Conservation (phyloP, 2,888 invertebrate genomes). For the Malacosoma neustria region DNA sequence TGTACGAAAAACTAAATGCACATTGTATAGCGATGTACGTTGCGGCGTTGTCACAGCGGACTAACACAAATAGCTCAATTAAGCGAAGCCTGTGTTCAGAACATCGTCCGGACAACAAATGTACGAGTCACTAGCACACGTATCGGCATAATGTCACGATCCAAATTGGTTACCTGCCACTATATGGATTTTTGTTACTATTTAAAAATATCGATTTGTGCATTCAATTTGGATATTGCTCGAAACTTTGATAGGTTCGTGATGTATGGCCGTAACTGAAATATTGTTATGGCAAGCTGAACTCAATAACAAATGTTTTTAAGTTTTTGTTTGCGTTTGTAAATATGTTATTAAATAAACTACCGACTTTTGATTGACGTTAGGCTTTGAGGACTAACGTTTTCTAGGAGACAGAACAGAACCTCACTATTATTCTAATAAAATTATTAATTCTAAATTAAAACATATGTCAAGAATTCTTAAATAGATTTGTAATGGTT, state of each 20-base stretch:
- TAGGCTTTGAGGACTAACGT: no score
- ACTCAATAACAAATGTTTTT: no score
- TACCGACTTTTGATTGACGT: no score
- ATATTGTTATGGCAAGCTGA: no score
- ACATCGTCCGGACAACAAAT: constrained; percentile 30
- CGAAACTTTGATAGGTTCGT: constrained; percentile 5
- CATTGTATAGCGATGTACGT: constrained; percentile 27
- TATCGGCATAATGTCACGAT: constrained; percentile 44
- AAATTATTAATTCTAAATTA: no score
- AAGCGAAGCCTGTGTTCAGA: constrained; percentile 39
- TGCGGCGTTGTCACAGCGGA: constrained; percentile 42
- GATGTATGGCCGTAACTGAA: background rate
- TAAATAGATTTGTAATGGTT: no score
- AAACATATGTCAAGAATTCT: no score
- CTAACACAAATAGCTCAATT: constrained; percentile 67
- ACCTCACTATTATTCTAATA: no score
- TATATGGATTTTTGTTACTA: constrained; percentile 32
- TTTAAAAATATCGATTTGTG: constrained; percentile 26
- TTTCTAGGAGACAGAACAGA: no score
- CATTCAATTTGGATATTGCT: constrained; percentile 29
- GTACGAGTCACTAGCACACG: constrained; percentile 38
- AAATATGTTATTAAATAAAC: no score
- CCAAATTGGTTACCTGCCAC: constrained; percentile 50
- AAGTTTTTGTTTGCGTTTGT: no score
- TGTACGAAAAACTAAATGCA: no score